Base-by-base conservation (phyloP, 2,888 invertebrate species). In the Cephus nigrinus region DNA sequence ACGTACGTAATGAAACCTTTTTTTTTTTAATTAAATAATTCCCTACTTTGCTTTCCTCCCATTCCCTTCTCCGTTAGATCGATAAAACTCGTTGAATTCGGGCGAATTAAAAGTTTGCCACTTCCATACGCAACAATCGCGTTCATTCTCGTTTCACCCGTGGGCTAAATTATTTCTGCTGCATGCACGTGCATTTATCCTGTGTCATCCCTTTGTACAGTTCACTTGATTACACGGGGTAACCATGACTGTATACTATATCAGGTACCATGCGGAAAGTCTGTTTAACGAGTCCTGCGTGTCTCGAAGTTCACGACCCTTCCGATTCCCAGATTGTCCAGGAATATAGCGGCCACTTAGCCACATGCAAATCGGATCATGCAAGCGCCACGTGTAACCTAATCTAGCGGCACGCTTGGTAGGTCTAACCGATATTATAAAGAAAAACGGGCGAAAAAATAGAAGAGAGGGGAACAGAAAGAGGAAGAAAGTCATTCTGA, bases 361-460 rank as follows among this genome's bases (percentile, higher is more conserved):
- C 30, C 35, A 74, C 35, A 74, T 74, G 74, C 74, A 74, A 74
- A 36, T 74, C 74, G 35, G 30, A 35, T 35, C 35, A 11, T 71
- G 71, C 74, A 30, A 74, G 74, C n/a, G 9, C 33, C 74, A 30
- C 35, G 74, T 35, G 74, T 35, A 33, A 74, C 30, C 33, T 74
- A 74, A 74, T 74, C 74, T 74, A 36, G 30, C 74, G 33, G 36
- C 74, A 36, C 32, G 74, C 74, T 33, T 74, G 33, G 71, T 33
- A 3, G 15, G 32, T 71, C 71, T 33, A 33, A 33, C 31, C 71
- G 71, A 71, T 12, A 31, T 12, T 71, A 71, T 71, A 71, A 71
- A 71, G 32, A 71, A 32, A 71, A 71, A 15, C 31, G 71, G 55
- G 40, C 2, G 23, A 32, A 71, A 71, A 31, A 33, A 71, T 31